Conservation (phyloP, 1,140 invertebrate genomes). For the Sinonovacula constricta region DNA sequence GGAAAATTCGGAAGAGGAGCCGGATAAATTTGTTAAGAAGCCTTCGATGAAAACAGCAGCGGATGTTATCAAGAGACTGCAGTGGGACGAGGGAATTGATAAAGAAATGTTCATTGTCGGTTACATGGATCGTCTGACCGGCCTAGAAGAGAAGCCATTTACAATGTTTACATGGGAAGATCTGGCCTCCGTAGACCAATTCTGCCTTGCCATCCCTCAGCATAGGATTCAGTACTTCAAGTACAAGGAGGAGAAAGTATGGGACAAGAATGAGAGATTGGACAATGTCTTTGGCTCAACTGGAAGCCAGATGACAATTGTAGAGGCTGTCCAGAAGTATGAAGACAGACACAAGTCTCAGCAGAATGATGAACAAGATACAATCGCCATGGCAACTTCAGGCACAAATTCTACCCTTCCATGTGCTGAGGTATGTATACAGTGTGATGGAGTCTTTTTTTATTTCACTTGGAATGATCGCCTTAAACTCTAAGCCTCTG, state of each 20-base stretch:
- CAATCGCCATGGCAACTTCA: neutral
- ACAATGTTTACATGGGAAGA: constrained; percentile 77
- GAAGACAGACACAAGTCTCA: constrained; percentile 43
- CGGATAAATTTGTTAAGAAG: constrained; percentile 51
- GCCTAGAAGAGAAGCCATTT: constrained; percentile 78
- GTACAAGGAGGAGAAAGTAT: constrained; percentile 77
- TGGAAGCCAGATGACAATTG: constrained; percentile 70
- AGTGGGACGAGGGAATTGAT: constrained; percentile 77
- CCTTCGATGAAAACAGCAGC: constrained; percentile 78
- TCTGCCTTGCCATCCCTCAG: constrained; percentile 77
- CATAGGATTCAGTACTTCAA: constrained; percentile 80
- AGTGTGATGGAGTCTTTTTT: too few species aligned
- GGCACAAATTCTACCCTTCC: neutral
- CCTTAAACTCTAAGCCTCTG: too few species aligned
- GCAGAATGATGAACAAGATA: neutral
- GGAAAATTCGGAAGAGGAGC: constrained; percentile 44
- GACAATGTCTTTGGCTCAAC: constrained; percentile 79
- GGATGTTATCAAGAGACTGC: constrained; percentile 78
- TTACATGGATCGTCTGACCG: constrained; percentile 79
- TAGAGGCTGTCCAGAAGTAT: constrained; percentile 72
- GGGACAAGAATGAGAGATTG: constrained; percentile 77
- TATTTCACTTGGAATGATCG: too few species aligned
- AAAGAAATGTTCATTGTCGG: constrained; percentile 75
- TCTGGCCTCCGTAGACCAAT: constrained; percentile 72
- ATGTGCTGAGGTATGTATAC: neutral